Base-by-base conservation (phyloP, 1,140 invertebrate genomes). In the Caenorhabditis latens region DNA sequence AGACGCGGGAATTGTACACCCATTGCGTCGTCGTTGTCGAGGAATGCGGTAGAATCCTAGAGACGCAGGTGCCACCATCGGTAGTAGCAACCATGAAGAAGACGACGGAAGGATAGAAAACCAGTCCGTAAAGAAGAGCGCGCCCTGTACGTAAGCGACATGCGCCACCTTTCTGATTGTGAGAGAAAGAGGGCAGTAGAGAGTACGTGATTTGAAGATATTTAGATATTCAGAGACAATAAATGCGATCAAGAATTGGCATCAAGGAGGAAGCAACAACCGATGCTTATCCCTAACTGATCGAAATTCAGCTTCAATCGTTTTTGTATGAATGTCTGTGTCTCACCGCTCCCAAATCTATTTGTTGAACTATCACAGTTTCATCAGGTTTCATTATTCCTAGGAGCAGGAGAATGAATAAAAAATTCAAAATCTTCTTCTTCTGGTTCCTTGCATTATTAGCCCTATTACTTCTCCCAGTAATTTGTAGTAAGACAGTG, bases 81-180 rank as follows among this genome's bases (percentile, higher is more conserved):
- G 40, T 32, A 19, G 19, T 19, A 40, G 13, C 5, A 67, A 19
- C 24, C 13, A 67, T 13, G 63, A 67, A 32, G 63, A 75, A 16
- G 67, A 32, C 67, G 67, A 75, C 63, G 63, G 46, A 75, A 75
- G 42, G 43, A 75, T 42, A 75, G 67, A 75, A 75, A 75, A 75
- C 67, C 67, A 75, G 67, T 75, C 67, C 67, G 67, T 42, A 24
- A 65, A n/a, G 21, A 40, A 32, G 63, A 32, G n/a, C 21, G 63
- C 63, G 21, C 21, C 32, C 63, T 32, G 21, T 13, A n/a, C 67
- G 42, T 6, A 24, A 43, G 42, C 43, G 9, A 46, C 5, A 67
- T 67, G 63, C 32, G 63, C 67, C 32, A 75, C 67, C 67, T 75
- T 21, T 40, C 67, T 75, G 67, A 75, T 48, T 75, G 67, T n/a